Conservation (phyloP, 37 sponge, comb jelly and placozoan genomes). For the Cliona cf. orientalis region DNA sequence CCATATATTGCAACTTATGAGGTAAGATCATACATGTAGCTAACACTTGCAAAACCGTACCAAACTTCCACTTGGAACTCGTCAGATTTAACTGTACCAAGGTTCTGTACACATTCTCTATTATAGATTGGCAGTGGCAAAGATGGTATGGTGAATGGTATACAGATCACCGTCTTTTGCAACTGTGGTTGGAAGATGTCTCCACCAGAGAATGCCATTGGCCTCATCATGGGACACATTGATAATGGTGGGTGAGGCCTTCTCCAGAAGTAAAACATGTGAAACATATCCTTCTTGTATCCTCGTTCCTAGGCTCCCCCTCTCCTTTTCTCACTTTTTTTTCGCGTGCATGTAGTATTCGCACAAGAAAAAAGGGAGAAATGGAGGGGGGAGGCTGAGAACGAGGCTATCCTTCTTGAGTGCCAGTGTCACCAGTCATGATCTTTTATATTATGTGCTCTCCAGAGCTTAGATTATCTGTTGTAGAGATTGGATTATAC, state of each 20-base stretch:
- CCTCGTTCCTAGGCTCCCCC: too few species aligned
- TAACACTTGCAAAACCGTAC: background rate
- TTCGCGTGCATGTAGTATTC: too few species aligned
- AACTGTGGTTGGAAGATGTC: conserved; percentile 63
- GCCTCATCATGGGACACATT: background rate
- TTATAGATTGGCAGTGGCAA: conserved; percentile 71
- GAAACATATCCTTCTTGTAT: background rate
- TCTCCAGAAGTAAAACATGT: background rate
- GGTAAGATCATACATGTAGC: conserved; percentile 16
- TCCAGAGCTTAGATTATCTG: too few species aligned
- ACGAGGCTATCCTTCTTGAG: too few species aligned
- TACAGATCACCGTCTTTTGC: conserved; percentile 57
- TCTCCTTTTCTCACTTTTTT: too few species aligned
- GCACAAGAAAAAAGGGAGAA: background rate
- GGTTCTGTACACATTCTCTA: background rate
- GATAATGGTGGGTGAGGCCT: conserved; percentile 30
- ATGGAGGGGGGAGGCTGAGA: too few species aligned
- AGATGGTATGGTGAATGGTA: conserved; percentile 68
- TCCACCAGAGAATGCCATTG: conserved; percentile 39
- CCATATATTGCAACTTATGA: conserved; percentile 67
- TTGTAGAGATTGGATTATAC: too few species aligned
- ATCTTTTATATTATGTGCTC: too few species aligned
- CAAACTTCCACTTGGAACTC: too few species aligned
- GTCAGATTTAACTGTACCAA: background rate
- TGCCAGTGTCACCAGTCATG: too few species aligned